phyloP scores from a whole-genome alignment of 2,888 invertebrate species.

The Limenitis arthemis region DNA sequence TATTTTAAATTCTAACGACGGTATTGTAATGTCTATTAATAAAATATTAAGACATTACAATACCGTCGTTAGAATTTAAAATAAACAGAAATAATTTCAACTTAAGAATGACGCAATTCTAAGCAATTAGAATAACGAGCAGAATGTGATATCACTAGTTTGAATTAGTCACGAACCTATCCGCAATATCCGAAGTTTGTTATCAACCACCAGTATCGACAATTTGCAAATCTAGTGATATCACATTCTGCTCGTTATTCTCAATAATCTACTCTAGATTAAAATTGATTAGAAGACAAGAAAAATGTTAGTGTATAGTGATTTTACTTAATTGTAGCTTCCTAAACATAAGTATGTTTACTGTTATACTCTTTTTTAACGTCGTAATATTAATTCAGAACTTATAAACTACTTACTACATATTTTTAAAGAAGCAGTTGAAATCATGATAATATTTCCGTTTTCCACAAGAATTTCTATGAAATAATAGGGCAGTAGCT shows the following conservation, averaged over 20 bases:
- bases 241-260: too few relatives aligned
- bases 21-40: constrained; percentile 2
- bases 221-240: constrained; percentile 36
- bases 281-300: too few relatives aligned
- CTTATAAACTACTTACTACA: too few relatives aligned
- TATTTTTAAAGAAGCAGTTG: too few relatives aligned
- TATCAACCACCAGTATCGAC: constrained; percentile 23
- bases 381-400: too few relatives aligned
- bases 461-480: too few relatives aligned
- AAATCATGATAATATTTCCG: too few relatives aligned
- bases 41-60: constrained; percentile 3
- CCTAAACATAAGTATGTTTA: too few relatives aligned
- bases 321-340: too few relatives aligned
- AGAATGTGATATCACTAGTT: constrained; percentile 19
- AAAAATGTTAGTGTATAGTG: too few relatives aligned
- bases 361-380: too few relatives aligned
- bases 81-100: constrained; percentile 19
- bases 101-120: constrained; percentile 26
- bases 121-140: constrained; percentile 27
- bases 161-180: constrained; percentile 13
- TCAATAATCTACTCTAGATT: too few relatives aligned
- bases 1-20: constrained; percentile 6
- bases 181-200: constrained; percentile 9
- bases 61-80: constrained; percentile 4
- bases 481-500: constrained; percentile 25